Conservation (phyloP, 1,140 invertebrate genomes). For the Physella acuta region DNA sequence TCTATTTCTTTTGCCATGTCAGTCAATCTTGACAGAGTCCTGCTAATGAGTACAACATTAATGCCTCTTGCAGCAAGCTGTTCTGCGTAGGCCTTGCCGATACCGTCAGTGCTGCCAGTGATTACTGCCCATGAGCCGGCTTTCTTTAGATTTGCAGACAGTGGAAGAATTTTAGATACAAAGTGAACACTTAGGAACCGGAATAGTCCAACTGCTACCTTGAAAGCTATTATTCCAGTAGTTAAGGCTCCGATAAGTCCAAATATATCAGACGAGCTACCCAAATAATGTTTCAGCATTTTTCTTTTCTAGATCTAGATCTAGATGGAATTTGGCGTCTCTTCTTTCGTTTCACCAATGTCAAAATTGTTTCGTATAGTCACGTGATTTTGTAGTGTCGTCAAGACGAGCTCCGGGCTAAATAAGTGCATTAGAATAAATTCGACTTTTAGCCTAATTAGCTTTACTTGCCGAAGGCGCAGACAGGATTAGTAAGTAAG, state of each 20-base stretch:
- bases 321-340: no score
- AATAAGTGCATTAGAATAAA: no score
- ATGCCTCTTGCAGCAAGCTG: constrained; percentile 78
- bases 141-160: constrained; percentile 37
- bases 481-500: no score
- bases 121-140: constrained; percentile 66
- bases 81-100: constrained; percentile 84
- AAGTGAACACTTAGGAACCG: constrained; percentile 22
- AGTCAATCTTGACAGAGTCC: constrained; percentile 75
- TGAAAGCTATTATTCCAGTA: constrained; percentile 24
- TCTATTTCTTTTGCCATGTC: constrained; percentile 77
- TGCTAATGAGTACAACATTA: constrained; percentile 82
- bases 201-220: constrained; percentile 13
- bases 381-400: no score
- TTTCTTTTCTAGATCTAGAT: no score
- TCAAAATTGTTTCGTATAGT: no score
- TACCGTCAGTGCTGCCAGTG: constrained; percentile 89
- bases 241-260: constrained; percentile 20
- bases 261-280: constrained; percentile 26
- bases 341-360: no score
- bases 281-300: constrained; percentile 20
- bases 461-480: no score
- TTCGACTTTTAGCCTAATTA: no score
- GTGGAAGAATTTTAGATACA: constrained; percentile 21
- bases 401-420: no score